Conservation (phyloP, 2,113 vertebrate genomes). For the Antigone vipio region DNA sequence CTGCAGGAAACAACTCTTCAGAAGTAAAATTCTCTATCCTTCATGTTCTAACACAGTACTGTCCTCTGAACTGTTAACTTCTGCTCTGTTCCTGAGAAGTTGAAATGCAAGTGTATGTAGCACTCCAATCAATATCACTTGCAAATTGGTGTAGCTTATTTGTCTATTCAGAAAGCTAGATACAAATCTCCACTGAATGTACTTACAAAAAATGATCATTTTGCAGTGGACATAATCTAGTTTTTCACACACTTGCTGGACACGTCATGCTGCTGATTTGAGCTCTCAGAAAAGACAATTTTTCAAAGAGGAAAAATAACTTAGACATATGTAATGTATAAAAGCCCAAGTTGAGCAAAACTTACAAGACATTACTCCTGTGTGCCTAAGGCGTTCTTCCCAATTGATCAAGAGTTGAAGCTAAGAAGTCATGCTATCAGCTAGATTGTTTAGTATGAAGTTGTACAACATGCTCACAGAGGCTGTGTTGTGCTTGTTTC, state of each 20-base stretch:
- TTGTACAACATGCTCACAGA: neutral
- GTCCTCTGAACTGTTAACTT: neutral
- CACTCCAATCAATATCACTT: neutral
- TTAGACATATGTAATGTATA: neutral
- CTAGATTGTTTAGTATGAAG: neutral
- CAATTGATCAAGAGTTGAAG: neutral
- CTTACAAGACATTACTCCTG: neutral
- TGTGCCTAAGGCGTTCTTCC: neutral
- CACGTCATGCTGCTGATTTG: neutral
- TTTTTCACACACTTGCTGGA: neutral
- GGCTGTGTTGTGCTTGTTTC: neutral
- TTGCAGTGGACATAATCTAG: neutral
- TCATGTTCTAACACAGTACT: neutral
- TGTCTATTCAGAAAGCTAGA: neutral
- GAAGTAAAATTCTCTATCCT: neutral
- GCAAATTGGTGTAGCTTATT: neutral
- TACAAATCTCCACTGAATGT: neutral
- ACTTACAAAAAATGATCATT: neutral
- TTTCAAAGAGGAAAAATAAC: neutral
- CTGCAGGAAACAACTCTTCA: neutral
- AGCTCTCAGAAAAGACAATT: neutral
- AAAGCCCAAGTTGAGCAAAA: neutral
- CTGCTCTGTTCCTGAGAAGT: neutral
- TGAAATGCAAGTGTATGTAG: neutral
- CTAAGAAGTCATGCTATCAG: neutral